Conservation (phyloP, 2,113 vertebrate species). For the Notarius quadriscutis region DNA sequence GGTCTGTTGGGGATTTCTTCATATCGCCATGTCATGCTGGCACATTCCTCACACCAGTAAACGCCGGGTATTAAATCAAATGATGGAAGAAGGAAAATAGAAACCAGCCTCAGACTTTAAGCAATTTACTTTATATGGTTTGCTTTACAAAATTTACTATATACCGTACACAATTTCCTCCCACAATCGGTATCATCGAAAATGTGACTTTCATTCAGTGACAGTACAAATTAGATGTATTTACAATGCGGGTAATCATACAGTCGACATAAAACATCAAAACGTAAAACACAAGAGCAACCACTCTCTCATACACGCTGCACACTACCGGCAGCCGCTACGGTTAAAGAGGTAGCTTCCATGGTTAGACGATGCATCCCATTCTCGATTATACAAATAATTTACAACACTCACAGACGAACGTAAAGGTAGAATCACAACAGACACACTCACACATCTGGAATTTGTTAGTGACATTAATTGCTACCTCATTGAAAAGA, state of each 20-base stretch:
- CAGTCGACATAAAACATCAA: slow-evolving; percentile 70
- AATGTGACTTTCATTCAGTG: slow-evolving; percentile 79
- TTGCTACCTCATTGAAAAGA: slow-evolving; percentile 28
- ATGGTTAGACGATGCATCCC: slow-evolving; percentile 88
- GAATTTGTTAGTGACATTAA: slow-evolving; percentile 55
- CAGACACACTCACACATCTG: slow-evolving; percentile 48
- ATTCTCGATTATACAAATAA: slow-evolving; percentile 85
- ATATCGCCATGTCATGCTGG: background rate
- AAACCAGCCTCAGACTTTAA: slow-evolving; percentile 22
- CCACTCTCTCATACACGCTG: slow-evolving; percentile 67
- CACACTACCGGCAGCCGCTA: slow-evolving; percentile 88
- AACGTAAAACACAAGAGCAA: slow-evolving; percentile 62
- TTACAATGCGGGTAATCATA: slow-evolving; percentile 72
- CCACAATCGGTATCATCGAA: slow-evolving; percentile 85
- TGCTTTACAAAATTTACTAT: slow-evolving; percentile 89
- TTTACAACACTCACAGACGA: slow-evolving; percentile 71
- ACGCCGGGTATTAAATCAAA: background rate
- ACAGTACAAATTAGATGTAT: slow-evolving; percentile 84
- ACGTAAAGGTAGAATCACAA: slow-evolving; percentile 1
- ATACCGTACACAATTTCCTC: slow-evolving; percentile 86
- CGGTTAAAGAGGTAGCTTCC: slow-evolving; percentile 96
- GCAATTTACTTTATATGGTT: slow-evolving; percentile 75
- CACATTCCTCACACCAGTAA: background rate
- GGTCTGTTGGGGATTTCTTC: background rate
- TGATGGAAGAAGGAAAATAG: background rate